Conservation (phyloP, 30 jellyfish, hydroid and myxozoan species). For the Calvadosia cruxmelitensis region DNA sequence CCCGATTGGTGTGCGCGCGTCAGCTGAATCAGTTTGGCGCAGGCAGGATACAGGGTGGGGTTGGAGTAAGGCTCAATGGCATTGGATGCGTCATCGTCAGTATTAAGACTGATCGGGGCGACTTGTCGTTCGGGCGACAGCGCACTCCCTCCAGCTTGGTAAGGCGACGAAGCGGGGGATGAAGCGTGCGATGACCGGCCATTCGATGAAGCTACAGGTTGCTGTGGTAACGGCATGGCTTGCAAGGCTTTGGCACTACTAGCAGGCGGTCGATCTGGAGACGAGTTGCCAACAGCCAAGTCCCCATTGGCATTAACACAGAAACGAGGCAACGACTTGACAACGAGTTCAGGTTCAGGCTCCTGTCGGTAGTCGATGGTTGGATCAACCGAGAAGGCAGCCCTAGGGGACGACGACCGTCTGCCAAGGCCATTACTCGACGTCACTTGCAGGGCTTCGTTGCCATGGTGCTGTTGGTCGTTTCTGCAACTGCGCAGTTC, state of each 20-base stretch:
- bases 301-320: neutral
- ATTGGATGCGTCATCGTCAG: neutral
- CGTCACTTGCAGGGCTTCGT: neutral
- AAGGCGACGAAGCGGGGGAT: neutral
- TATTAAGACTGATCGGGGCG: too few species aligned
- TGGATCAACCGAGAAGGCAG: neutral
- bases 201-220: neutral
- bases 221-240: neutral
- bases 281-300: neutral
- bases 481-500: neutral
- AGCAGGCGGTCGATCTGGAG: neutral
- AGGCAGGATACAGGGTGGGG: slow-evolving; percentile 83
- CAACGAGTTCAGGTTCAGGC: neutral
- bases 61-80: slow-evolving; percentile 5
- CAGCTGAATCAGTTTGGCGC: slow-evolving; percentile 78
- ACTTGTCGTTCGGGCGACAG: neutral
- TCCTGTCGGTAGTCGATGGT: neutral
- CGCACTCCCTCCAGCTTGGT: neutral
- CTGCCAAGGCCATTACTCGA: neutral
- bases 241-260: neutral
- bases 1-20: slow-evolving; percentile 45
- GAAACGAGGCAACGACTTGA: neutral
- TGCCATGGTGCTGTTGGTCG: neutral
- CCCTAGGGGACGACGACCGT: neutral
- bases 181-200: neutral